phyloP scores from a whole-genome alignment of 2,888 invertebrate species.

The Sinhomidia bicolor region DNA sequence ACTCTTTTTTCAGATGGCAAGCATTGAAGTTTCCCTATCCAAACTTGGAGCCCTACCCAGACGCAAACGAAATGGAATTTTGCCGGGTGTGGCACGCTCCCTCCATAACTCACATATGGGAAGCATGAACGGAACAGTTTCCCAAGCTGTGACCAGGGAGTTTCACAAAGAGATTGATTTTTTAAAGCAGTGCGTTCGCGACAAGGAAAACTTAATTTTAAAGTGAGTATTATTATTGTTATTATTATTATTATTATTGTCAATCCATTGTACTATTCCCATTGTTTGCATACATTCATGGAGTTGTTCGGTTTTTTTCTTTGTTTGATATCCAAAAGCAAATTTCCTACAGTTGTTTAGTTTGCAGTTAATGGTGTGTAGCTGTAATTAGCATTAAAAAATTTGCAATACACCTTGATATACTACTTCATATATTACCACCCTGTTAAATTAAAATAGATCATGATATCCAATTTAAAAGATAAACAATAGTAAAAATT shows the following conservation, averaged over 20 bases:
- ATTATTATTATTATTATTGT: neutral
- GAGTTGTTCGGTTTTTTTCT: too few species aligned
- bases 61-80: conserved; percentile 83
- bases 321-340: neutral
- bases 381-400: too few species aligned
- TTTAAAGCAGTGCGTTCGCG: conserved; percentile 87
- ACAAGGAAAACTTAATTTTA: conserved; percentile 92
- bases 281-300: too few species aligned
- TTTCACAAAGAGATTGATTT: conserved; percentile 86
- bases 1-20: conserved; percentile 87
- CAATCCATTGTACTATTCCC: too few species aligned
- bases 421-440: too few species aligned
- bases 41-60: conserved; percentile 82
- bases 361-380: too few species aligned
- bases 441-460: neutral
- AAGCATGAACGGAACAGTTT: conserved; percentile 69
- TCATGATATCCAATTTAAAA: neutral
- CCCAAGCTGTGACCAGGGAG: conserved; percentile 60
- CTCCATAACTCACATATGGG: conserved; percentile 81
- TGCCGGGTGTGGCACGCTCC: conserved; percentile 81
- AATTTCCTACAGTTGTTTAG: too few species aligned
- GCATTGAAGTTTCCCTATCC: conserved; percentile 90
- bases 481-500: neutral
- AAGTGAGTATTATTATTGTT: conserved; percentile 83
- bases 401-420: too few species aligned